These are phyloP conservation scores for Trematomus loennbergii DNA, from an alignment of 2,113 vertebrate genomes.

Conservation along the genomic window DNA sequence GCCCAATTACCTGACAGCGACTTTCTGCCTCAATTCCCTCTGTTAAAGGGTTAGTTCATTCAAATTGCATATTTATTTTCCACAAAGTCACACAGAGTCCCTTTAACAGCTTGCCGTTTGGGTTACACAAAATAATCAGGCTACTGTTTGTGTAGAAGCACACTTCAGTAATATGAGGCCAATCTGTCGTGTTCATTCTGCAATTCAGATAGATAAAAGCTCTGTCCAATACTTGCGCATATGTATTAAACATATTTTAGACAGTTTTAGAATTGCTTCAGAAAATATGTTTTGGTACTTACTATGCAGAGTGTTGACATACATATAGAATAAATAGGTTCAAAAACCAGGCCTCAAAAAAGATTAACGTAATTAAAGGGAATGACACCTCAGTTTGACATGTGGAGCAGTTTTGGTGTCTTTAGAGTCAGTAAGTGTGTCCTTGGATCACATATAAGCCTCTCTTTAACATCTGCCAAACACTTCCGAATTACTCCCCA, in stretches of 20 bases:
- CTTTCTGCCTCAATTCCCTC: too few species aligned
- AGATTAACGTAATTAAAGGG: not conserved
- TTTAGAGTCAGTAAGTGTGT: slow-evolving; percentile 15
- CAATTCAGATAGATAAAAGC: too few species aligned
- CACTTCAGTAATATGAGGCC: too few species aligned
- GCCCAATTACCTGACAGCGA: too few species aligned
- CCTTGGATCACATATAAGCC: slow-evolving; percentile 21
- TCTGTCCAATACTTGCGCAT: not conserved
- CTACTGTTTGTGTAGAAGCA: too few species aligned
- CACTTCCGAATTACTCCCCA: not conserved
- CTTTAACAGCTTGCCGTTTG: too few species aligned
- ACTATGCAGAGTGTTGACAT: not conserved
- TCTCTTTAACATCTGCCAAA: slow-evolving; percentile 25
- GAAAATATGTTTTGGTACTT: not conserved
- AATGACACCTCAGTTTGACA: not conserved
- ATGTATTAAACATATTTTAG: not conserved
- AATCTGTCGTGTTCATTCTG: too few species aligned
- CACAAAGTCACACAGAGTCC: too few species aligned
- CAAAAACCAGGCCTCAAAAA: not conserved
- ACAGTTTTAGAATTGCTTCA: too few species aligned
- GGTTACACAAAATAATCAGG: too few species aligned
- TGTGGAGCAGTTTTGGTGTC: not conserved
- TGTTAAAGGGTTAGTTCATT: too few species aligned
- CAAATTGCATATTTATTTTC: too few species aligned
- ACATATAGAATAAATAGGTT: not conserved